These are phyloP conservation scores for Rhysida immarginata DNA, from an alignment of 1,140 invertebrate genomes.

Conservation along the genomic window DNA sequence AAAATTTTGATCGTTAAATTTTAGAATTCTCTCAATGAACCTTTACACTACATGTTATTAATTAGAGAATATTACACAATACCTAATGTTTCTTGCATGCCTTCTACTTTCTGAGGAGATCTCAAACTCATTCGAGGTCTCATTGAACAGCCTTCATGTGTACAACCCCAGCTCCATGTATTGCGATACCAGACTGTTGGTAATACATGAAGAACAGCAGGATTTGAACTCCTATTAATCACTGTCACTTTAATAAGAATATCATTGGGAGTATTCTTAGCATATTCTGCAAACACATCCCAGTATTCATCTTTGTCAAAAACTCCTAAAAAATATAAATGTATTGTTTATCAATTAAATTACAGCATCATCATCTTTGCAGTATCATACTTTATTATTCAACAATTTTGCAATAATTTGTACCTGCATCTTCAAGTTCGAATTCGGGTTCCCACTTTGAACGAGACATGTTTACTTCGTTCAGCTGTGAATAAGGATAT, in stretches of 20 bases:
- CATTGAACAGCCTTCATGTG: conserved; percentile 19
- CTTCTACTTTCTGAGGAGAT: not conserved
- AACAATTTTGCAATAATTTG: not conserved
- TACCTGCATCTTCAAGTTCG: conserved; percentile 29
- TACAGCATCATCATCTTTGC: no score
- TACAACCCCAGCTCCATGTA: conserved; percentile 29
- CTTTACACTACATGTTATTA: no score
- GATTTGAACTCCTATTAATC: conserved; percentile 24
- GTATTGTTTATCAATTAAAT: not conserved
- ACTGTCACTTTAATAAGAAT: conserved; percentile 26
- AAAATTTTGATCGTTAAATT: no score
- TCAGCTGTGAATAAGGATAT: conserved; percentile 27
- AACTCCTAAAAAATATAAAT: conserved; percentile 21
- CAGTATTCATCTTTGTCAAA: conserved; percentile 28
- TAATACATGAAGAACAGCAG: conserved; percentile 25
- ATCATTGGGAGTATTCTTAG: conserved; percentile 26
- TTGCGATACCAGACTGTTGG: conserved; percentile 31
- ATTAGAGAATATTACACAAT: not conserved
- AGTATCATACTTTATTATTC: not conserved
- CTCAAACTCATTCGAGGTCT: conserved; percentile 18
- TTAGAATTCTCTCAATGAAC: no score
- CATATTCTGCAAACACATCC: conserved; percentile 31
- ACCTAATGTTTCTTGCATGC: conserved; percentile 15
- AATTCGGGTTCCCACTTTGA: conserved; percentile 24
- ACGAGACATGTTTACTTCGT: conserved; percentile 22